phyloP scores from a whole-genome alignment of 2,888 invertebrate genomes.

The Mellilla xanthometata region DNA sequence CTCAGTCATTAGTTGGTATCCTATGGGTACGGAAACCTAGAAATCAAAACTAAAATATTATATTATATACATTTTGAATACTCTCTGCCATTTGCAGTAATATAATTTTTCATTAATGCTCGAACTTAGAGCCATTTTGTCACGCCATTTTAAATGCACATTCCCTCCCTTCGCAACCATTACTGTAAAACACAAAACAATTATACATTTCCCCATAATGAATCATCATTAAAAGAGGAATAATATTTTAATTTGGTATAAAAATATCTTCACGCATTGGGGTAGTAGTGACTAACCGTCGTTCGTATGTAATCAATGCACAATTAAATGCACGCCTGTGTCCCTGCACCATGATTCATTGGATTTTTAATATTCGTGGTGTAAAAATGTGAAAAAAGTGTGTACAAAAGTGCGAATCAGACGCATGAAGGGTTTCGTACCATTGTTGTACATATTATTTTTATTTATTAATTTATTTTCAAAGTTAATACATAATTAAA shows the following conservation, averaged over 20 bases:
- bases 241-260: constrained; percentile 34
- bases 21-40: too few species aligned
- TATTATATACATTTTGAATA: too few species aligned
- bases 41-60: too few species aligned
- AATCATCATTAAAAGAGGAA: constrained; percentile 15
- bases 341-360: constrained; percentile 30
- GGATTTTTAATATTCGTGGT: constrained; percentile 31
- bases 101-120: too few species aligned
- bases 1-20: too few species aligned
- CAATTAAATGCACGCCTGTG: constrained; percentile 24
- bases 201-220: constrained; percentile 13
- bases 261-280: constrained; percentile 42
- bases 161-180: background rate
- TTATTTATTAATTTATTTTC: too few species aligned
- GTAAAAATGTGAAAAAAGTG: background rate
- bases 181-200: constrained; percentile 2
- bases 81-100: too few species aligned
- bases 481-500: too few species aligned
- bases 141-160: background rate
- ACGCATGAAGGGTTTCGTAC: too few species aligned
- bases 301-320: constrained; percentile 36
- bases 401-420: too few species aligned
- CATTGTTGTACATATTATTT: too few species aligned
- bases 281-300: constrained; percentile 35
- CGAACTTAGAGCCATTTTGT: too few species aligned